Conservation (phyloP, 2,888 invertebrate genomes). For the Chesias legatella region DNA sequence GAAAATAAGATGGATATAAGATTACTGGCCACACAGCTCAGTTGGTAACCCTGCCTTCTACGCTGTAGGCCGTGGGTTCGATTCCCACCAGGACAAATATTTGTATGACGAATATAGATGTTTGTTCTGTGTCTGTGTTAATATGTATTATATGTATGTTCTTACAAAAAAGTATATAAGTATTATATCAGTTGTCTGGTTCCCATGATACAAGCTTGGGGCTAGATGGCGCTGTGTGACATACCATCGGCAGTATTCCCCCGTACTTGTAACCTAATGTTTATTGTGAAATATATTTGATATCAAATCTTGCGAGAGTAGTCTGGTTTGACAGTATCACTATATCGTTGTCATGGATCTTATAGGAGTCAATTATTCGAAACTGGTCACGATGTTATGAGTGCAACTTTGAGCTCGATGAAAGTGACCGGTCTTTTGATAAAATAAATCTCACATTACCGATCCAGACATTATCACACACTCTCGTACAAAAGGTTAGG, state of each 20-base stretch:
- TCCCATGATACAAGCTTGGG: too few relatives aligned
- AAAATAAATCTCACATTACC: slow-evolving; percentile 33
- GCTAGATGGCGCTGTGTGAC: too few relatives aligned
- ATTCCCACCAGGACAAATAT: too few relatives aligned
- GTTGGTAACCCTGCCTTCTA: too few relatives aligned
- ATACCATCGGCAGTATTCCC: too few relatives aligned
- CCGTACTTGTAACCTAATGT: slow-evolving; percentile 34
- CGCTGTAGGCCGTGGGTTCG: too few relatives aligned
- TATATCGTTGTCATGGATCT: slow-evolving; percentile 36
- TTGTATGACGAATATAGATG: too few relatives aligned
- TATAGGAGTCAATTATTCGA: slow-evolving; percentile 21
- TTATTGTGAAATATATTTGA: slow-evolving; percentile 24
- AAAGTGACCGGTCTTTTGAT: slow-evolving; percentile 41
- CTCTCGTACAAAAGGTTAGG: slow-evolving; percentile 57
- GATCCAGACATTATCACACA: slow-evolving; percentile 42
- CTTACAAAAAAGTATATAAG: too few relatives aligned
- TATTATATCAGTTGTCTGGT: too few relatives aligned
- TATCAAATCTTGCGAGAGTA: slow-evolving; percentile 28
- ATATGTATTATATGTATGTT: too few relatives aligned
- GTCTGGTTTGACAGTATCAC: slow-evolving; percentile 37
- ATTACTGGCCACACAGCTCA: too few relatives aligned
- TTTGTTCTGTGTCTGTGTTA: too few relatives aligned
- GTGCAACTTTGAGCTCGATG: slow-evolving; percentile 38
- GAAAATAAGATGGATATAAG: slow-evolving; percentile 24
- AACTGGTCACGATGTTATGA: slow-evolving; percentile 39